Evolutionary conservation across 2,113 vertebrate species (phyloP).

Genomic region (Hippoglossus stenolepis): DNA sequence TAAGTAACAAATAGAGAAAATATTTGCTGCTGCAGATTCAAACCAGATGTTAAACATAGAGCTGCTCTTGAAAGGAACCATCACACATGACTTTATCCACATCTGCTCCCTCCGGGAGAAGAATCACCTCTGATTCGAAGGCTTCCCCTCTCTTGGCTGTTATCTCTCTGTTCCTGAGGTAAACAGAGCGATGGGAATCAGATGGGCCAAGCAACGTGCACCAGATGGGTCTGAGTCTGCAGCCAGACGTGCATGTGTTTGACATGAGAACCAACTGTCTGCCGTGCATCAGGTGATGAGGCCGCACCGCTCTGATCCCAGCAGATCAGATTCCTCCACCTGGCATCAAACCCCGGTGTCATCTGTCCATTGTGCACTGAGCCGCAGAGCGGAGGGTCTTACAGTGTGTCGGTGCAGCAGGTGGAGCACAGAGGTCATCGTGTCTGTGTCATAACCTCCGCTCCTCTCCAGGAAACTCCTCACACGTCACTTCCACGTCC

Average conservation of each 20-base stretch:
- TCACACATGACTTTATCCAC: slow-evolving; percentile 1
- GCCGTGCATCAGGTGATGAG: slow-evolving; percentile 40
- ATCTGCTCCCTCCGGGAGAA: slow-evolving; percentile 17
- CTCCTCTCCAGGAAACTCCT: neutral
- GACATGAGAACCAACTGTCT: slow-evolving; percentile 20
- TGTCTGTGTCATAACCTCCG: neutral
- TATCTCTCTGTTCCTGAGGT: slow-evolving; percentile 27
- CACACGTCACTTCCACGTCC: neutral
- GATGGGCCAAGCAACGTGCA: slow-evolving; percentile 23
- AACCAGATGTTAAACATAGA: slow-evolving; percentile 16
- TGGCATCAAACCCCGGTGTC: slow-evolving; percentile 54
- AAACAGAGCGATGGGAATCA: slow-evolving; percentile 49
- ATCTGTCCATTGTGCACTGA: slow-evolving; percentile 43
- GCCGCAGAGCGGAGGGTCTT: slow-evolving; percentile 6
- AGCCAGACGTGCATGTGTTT: slow-evolving; percentile 17
- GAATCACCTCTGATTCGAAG: slow-evolving; percentile 11
- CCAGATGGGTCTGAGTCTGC: slow-evolving; percentile 36
- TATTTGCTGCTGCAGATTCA: slow-evolving; percentile 12
- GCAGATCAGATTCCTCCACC: slow-evolving; percentile 61
- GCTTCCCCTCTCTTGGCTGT: slow-evolving; percentile 3
- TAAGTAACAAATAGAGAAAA: slow-evolving; percentile 8
- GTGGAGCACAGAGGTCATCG: slow-evolving; percentile 37
- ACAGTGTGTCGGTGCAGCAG: slow-evolving; percentile 33
- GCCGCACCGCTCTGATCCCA: slow-evolving; percentile 38
- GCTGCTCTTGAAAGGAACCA: neutral